Base-by-base conservation (phyloP, 2,888 invertebrate genomes). In the Sphinx pinastri region DNA sequence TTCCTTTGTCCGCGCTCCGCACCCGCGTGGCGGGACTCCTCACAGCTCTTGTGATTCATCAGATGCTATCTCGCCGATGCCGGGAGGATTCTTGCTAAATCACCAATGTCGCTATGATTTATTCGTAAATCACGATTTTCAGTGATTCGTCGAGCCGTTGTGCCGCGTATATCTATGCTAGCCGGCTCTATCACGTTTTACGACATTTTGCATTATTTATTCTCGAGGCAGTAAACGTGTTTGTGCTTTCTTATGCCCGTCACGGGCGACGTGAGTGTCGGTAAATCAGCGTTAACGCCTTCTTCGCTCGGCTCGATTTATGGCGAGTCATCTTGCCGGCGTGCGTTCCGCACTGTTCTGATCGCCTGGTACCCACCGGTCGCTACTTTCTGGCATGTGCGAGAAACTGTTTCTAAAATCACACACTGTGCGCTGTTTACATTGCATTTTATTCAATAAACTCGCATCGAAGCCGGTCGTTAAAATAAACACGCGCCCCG, bases 241-340 rank as follows among this genome's bases (percentile, higher is more conserved):
- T 78, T 73, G 71, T 74, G 75, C 73, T 76, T 75, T 73, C 76
- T 78, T 76, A 78, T 79, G 78, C 80, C 80, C 79, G 81, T 81
- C 84, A 84, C 83, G 84, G 78, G 76, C 81, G 82, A 82, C 84
- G 82, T 75, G 82, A 84, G 83, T 82, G 85, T 84, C 87, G 78
- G 85, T 90, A 91, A 90, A 91, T 92, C 91, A 90, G 87, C 82
- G 89, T 89, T 90, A 90, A 88, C 86, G 86, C 86, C 88, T 89
- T 90, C 88, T 89, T 88, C 87, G 80, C 87, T 80, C 78, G 80
- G 74, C 76, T 78, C 82, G 86, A 92, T 91, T 90, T 91, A 91
- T 88, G 81, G 88, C 79, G 79, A 81, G 83, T 80, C 83, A 83
- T 82, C 77, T 83, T 80, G 83, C 82, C 80, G 82, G 82, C 85